Evolutionary conservation across 2,797 vertebrate species (phyloP), one percentile per base, ranked within the genome.

Genomic region (Momotus momota): DNA sequence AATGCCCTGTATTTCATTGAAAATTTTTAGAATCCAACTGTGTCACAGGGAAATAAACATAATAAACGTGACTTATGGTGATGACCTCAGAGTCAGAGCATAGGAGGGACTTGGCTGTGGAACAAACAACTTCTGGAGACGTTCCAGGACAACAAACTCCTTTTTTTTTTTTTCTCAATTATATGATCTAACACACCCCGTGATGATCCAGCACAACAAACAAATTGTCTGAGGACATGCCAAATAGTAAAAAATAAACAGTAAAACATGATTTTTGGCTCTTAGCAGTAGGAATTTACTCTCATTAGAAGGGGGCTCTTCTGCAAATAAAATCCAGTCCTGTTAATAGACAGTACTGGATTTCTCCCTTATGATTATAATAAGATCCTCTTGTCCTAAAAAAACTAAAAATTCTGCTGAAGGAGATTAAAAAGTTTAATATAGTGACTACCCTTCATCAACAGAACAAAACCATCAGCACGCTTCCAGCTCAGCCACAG

Each of bases 171-270:
- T 89, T 94, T 95, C 96, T 94, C 96, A 97, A 43, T 96, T 96
- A 97, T 95, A 97, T 97, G 96, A 97, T 96, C 97, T 97, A 97
- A 97, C 82, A 96, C 96, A 95, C 84, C 97, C 95, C 64, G 72
- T 97, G 97, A 97, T 90, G 94, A 97, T 97, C 92, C 84, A 97
- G 94, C 81, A 97, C 93, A 97, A 97, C 95, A 96, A 97, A 97
- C 93, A 95, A 97, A 96, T 90, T 96, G 96, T 97, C 95, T 96
- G 94, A 94, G 90, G 88, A 93, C 72, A 72, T 65, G 96, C 96
- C 92, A 95, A 97, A 94, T 90, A 93, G 89, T 93, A 95, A 94
- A 96, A 94, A 94, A 94, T 72, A 94, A 94, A 81, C 91, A 94
- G 57, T 94, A 93, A 91, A 97, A 85, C 78, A 95, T 46, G 54